Evolutionary conservation across 2,113 vertebrate genomes (phyloP), one percentile per base, ranked within the genome.

Genomic region (Spilogale gracilis): DNA sequence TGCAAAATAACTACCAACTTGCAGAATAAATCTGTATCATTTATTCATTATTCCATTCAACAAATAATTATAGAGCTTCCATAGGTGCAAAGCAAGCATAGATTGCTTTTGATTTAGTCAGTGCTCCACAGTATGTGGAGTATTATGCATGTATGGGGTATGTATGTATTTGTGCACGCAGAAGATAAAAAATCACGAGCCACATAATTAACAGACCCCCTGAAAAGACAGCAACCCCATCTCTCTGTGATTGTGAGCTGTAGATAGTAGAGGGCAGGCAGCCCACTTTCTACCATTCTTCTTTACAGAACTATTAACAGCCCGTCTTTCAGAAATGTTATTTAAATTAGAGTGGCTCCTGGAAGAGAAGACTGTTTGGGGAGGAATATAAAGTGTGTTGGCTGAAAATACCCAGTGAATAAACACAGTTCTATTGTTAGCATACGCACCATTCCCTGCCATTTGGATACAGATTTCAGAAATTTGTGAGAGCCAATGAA

Each of bases 11-110:
- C n/a, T 74, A 54, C n/a, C 45, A 67, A 58, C 11, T 32, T 85
- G 12, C 18, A 56, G 54, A 92, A 73, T 50, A 25, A 79, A 65
- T 80, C 38, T 86, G 48, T 71, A 63, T 54, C 30, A 84, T 93
- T 78, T 81, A 88, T 52, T 94, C 52, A 79, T 93, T 89, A 67
- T 83, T 67, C n/a, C n/a, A 89, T 38, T 93, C 52, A 56, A 82
- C 52, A 76, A 74, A 86, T 61, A 95, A 95, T 81, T 58, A 81
- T 18, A 78, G 20, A 73, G 20, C n/a, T 85, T 67, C 32, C 25
- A n/a, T 1, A 82, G 48, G 23, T 81, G 8, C 54, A 60, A 93
- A 93, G 18, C 73, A 95, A 91, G 50, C 54, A 43, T 48, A 17
- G 21, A 30, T 9, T 69, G 38, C 5, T 94, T 97, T 94, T 80